Evolutionary conservation across 2,113 vertebrate species (phyloP).

Genomic region (Enhydra lutris): DNA sequence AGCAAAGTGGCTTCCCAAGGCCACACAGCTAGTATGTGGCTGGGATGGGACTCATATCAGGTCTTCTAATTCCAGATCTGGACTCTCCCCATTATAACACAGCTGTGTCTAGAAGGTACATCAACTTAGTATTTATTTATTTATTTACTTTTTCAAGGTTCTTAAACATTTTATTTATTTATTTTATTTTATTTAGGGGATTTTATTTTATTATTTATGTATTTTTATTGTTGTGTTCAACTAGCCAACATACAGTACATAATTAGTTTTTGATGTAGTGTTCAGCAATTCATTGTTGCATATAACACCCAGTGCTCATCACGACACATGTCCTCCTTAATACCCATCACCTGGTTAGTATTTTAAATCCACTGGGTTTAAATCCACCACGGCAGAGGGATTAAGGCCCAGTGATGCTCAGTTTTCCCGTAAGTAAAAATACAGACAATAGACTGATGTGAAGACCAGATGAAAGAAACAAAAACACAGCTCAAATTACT

Average conservation of each 20-base stretch:
- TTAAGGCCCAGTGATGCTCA: not conserved
- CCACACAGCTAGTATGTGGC: not conserved
- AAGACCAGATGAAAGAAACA: not conserved
- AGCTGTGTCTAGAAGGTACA: slow-evolving; percentile 1
- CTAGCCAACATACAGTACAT: no score
- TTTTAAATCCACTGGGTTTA: not conserved
- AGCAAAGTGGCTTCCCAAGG: not conserved
- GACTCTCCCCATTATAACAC: not conserved
- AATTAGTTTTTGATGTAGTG: no score
- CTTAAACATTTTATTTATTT: no score
- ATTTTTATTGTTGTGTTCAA: no score
- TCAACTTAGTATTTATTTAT: not conserved
- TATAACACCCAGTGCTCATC: no score
- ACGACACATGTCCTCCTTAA: no score
- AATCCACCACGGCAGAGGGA: not conserved
- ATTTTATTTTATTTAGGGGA: no score
- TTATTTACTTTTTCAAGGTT: no score
- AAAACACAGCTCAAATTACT: not conserved
- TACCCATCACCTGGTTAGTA: not conserved
- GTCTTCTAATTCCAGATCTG: not conserved
- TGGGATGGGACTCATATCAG: not conserved
- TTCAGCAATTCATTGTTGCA: no score
- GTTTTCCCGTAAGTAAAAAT: not conserved
- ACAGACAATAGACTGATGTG: not conserved
- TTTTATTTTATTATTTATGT: no score